Base-by-base conservation (phyloP, 2,888 invertebrate species). In the Drosophila tanythrix region DNA sequence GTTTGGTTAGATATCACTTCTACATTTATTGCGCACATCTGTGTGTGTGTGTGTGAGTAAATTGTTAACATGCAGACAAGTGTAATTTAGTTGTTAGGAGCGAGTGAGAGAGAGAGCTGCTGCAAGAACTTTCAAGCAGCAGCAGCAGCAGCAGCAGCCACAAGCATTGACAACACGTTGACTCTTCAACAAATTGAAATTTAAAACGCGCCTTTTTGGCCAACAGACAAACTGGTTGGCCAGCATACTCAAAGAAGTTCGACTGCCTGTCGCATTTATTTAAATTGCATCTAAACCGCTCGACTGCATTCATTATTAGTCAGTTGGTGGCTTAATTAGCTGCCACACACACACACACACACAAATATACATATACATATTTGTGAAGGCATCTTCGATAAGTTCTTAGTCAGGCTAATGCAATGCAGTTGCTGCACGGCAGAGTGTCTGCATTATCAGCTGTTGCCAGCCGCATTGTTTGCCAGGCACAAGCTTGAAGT, bases 21-120 rank as follows among this genome's bases (percentile, higher is more conserved):
- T 73, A 74, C 81, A 79, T 88, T 83, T 83, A 83, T 83, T 81
- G 76, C 74, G 67, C 73, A 77, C 83, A 79, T 74, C 61, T 71
- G 52, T 60, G 46, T 60, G 15, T 15, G 25, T 70, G 60, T 73
- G 74, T 72, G 64, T 76, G 83, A 68, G 81, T 79, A 86, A 81
- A 88, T 88, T 88, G 88, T 89, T 79, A 90, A 89, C 90, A 88
- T 82, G 89, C 59, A 85, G 90, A 88, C 88, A 90, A 89, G 88
- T 90, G 88, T 88, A 88, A 88, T 88, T 88, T 88, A 88, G 90
- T 90, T 90, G 90, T 88, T 88, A 89, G 68, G 52, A 59, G 52
- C 36, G 40, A 51, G 15, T 13, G 33, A 57, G 65, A 40, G 64
- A 50, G 60, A 46, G 59, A 52, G 63, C 35, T 58, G 67, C 33